Base-by-base conservation (phyloP, 1,140 invertebrate species). In the fruit fly (Drosophila melanogaster) region DNA sequence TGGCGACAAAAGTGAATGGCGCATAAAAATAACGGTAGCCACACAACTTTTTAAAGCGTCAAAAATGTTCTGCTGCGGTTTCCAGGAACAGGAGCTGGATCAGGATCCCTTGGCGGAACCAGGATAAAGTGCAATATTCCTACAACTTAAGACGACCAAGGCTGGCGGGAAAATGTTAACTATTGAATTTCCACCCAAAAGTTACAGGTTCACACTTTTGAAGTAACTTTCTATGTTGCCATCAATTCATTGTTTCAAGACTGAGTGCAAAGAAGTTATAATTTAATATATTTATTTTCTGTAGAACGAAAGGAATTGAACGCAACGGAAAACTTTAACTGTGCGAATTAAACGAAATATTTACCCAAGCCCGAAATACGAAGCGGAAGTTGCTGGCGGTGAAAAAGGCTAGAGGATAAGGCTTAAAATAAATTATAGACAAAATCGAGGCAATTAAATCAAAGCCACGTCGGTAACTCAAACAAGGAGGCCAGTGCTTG, bases 361-460 rank as follows among this genome's bases (percentile, higher is more conserved):
- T 53, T 65, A 60, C 50, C 12, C 22, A 17, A 41, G 40, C 12
- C 35, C 38, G 1, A 19, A 15, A n/a, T n/a, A 1, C 3, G 41
- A 47, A 43, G 15, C n/a, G 17, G 15, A 33, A 35, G 3, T 41
- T 1, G 7, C 55, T 61, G 59, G 33, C 26, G 14, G 15, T 3
- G 3, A 40, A 60, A 51, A 53, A 62, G n/a, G 30, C 1, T 26
- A 55, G 54, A 43, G 54, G 35, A 62, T 47, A 43, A 30, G 72
- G 65, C 57, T 80, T 73, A 77, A 81, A 85, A 86, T 86, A 85
- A 85, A 86, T 85, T 86, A 85, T 81, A 77, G 81, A 81, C 75
- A 79, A 86, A 81, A 86, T 87, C 83, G 69, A 66, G 66, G 60
- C 76, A 83, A 89, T 89, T 83, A 87, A 87, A 89, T 87, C 83